Conservation (phyloP, 1,140 invertebrate species). For the Agrypnia vestita region DNA sequence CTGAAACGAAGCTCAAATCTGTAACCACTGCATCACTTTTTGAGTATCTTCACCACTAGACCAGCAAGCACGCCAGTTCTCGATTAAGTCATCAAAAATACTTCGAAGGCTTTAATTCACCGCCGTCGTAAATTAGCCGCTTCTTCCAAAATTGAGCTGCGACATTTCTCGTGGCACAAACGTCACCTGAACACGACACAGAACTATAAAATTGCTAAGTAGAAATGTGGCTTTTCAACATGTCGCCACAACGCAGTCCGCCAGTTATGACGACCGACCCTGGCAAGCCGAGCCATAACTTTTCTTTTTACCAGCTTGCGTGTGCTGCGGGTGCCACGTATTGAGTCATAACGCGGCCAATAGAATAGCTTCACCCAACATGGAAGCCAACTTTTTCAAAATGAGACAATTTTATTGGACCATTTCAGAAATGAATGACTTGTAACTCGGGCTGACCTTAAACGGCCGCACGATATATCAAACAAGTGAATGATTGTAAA, state of each 20-base stretch:
- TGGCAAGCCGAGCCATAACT: conserved; percentile 17
- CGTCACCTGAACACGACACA: conserved; percentile 25
- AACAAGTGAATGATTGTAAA: conserved; percentile 6
- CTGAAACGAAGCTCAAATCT: too few species aligned
- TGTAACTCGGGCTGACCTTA: conserved; percentile 32
- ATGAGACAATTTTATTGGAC: conserved; percentile 48
- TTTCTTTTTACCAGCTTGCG: conserved; percentile 10
- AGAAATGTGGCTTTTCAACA: conserved; percentile 23
- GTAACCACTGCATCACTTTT: too few species aligned
- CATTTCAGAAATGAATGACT: conserved; percentile 46
- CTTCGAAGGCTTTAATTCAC: not conserved
- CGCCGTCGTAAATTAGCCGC: not conserved
- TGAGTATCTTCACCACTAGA: too few species aligned
- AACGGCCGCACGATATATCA: conserved; percentile 29
- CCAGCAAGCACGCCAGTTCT: too few species aligned
- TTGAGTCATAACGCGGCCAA: conserved; percentile 36
- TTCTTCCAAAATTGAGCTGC: not conserved
- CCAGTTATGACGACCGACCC: conserved; percentile 1
- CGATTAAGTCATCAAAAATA: not conserved
- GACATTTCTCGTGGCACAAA: not conserved
- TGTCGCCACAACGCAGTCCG: not conserved
- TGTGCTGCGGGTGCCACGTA: conserved; percentile 31
- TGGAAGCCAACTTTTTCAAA: conserved; percentile 36
- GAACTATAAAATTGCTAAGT: conserved; percentile 30
- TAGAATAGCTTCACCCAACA: conserved; percentile 39